phyloP scores from a whole-genome alignment of 2,113 vertebrate genomes.

The Pampusana beccarii region DNA sequence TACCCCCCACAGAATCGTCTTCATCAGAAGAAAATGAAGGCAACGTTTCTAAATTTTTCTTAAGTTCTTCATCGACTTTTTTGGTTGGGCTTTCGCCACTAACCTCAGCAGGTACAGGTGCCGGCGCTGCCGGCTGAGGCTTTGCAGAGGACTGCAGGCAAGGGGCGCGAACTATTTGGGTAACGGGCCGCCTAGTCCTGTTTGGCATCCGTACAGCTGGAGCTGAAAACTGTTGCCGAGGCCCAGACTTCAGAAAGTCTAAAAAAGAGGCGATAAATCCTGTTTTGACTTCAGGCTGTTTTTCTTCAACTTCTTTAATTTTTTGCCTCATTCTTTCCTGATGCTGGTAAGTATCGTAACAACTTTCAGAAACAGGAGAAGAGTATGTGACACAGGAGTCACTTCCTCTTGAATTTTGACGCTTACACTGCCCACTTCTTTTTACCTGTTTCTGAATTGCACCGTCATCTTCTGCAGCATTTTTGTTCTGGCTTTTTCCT shows the following conservation, averaged over 20 bases:
- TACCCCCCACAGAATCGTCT: conserved; percentile 89
- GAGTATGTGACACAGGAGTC: conserved; percentile 82
- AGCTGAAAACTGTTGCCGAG: conserved; percentile 92
- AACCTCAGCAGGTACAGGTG: conserved; percentile 71
- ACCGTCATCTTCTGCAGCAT: conserved; percentile 78
- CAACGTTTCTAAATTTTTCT: conserved; percentile 89
- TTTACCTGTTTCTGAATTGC: conserved; percentile 80
- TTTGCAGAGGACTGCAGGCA: conserved; percentile 79
- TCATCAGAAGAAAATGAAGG: conserved; percentile 96
- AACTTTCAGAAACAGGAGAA: conserved; percentile 76
- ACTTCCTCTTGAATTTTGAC: conserved; percentile 84
- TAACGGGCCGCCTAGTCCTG: conserved; percentile 84
- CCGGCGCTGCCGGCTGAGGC: conserved; percentile 62
- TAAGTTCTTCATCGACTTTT: conserved; percentile 86
- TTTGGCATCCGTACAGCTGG: conserved; percentile 87
- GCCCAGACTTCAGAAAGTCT: conserved; percentile 96
- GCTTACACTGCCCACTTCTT: conserved; percentile 83
- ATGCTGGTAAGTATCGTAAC: conserved; percentile 89
- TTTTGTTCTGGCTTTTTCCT: conserved; percentile 82
- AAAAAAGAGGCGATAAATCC: conserved; percentile 98
- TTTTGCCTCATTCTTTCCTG: conserved; percentile 97
- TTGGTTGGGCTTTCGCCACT: conserved; percentile 77
- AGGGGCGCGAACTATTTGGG: conserved; percentile 76
- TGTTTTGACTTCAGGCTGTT: conserved; percentile 96
- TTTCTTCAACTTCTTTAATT: conserved; percentile 97